Percentiles rank a stretch among this genome's conserved stretches.
Conservation (phyloP, 2,797 vertebrate species). For the Myioborus miniatus region DNA sequence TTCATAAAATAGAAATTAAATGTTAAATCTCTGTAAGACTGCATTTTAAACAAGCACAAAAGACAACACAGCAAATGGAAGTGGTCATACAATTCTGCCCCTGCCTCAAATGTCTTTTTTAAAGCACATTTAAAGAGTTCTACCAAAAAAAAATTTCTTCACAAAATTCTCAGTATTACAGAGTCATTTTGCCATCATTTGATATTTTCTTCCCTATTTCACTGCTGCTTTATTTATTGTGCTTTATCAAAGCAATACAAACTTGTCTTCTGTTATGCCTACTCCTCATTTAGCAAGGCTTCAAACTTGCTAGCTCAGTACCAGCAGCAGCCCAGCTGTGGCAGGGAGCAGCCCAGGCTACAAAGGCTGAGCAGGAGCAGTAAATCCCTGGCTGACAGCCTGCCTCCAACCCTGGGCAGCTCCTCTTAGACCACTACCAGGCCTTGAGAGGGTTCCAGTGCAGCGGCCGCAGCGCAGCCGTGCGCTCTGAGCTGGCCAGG, state of each 20-base stretch:
- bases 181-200: neutral
- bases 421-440: neutral
- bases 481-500: neutral
- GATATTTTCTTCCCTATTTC: neutral
- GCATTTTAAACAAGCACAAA: neutral
- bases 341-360: neutral
- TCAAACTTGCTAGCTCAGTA: neutral
- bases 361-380: neutral
- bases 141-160: rapidly evolving
- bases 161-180: neutral
- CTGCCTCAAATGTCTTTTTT: neutral
- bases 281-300: neutral
- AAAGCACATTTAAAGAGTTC: neutral
- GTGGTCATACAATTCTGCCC: neutral
- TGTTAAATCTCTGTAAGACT: neutral
- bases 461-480: neutral
- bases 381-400: neutral
- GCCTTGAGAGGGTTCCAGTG: neutral
- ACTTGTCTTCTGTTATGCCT: neutral
- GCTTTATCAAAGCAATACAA: neutral
- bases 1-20: neutral
- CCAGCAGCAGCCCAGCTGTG: neutral
- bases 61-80: neutral
- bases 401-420: neutral
- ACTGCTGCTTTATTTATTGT: neutral